A percentile compares a stretch with the other conserved stretches of the same genome.
Conservation (phyloP, 2,797 vertebrate species). For the Bufotes viridis region DNA sequence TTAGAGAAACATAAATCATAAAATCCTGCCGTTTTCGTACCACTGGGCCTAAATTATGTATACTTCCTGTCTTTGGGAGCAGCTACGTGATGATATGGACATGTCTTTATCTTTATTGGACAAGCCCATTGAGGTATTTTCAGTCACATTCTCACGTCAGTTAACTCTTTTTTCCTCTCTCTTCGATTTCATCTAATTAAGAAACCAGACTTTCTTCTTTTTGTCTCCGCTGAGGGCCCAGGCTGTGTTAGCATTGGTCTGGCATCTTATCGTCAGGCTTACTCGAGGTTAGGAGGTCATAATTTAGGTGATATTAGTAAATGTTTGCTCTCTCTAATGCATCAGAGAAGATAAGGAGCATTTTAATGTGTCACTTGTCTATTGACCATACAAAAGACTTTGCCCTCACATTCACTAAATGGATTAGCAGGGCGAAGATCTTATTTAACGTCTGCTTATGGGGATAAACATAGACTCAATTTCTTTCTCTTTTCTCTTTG, state of each 20-base stretch:
- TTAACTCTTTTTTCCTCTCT: background rate
- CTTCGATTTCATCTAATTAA: background rate
- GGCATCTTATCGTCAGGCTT: background rate
- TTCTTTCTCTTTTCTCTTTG: conserved; percentile 16
- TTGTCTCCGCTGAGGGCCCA: background rate
- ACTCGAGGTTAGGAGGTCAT: conserved; percentile 30
- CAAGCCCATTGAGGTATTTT: background rate
- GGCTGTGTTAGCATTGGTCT: conserved; percentile 13
- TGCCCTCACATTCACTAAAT: conserved; percentile 24
- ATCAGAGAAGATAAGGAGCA: conserved; percentile 35
- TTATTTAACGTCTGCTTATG: conserved; percentile 24
- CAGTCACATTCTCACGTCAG: background rate
- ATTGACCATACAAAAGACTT: conserved; percentile 22
- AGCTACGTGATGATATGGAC: background rate
- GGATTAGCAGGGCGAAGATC: conserved; percentile 19
- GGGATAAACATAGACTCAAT: conserved; percentile 17
- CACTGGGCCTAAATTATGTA: no score
- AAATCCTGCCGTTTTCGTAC: no score
- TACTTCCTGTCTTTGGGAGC: no score
- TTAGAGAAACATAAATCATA: no score
- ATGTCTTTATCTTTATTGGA: background rate
- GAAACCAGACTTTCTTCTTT: conserved; percentile 23
- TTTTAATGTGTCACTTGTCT: conserved; percentile 43
- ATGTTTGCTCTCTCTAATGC: conserved; percentile 48
- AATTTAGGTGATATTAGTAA: conserved; percentile 31